phyloP scores from a whole-genome alignment of 2,797 vertebrate genomes.

The Lagodon rhomboides region DNA sequence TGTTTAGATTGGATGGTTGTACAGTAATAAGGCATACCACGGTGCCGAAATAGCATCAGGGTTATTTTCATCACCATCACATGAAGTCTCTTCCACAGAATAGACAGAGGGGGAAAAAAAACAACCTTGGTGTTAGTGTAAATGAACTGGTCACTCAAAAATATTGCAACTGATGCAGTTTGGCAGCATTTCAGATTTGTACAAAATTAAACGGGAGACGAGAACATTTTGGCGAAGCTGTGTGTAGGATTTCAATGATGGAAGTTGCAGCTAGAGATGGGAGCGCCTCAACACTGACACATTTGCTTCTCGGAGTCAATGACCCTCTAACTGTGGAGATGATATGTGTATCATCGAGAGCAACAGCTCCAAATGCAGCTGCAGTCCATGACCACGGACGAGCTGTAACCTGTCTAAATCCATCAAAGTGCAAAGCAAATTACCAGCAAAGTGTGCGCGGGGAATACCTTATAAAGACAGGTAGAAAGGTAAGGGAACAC shows the following conservation, averaged over 20 bases:
- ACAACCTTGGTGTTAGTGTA: background rate
- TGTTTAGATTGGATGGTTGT: conserved; percentile 30
- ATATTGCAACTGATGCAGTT: conserved; percentile 15
- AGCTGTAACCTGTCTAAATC: background rate
- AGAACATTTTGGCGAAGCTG: conserved; percentile 24
- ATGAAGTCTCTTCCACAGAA: conserved; percentile 12
- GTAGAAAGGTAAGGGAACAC: background rate
- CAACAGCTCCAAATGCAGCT: background rate
- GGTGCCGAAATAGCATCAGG: conserved; percentile 11
- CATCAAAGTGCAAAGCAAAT: background rate
- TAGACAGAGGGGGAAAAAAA: background rate
- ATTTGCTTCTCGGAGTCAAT: conserved; percentile 9
- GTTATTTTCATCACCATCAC: conserved; percentile 34
- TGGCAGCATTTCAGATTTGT: conserved; percentile 22
- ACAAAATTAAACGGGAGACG: conserved; percentile 4
- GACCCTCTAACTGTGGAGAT: conserved; percentile 19
- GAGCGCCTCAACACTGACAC: conserved; percentile 24
- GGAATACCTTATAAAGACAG: background rate
- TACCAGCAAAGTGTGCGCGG: background rate
- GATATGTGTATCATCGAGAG: conserved; percentile 2
- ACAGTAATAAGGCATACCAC: conserved; percentile 18
- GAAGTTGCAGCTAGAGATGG: conserved; percentile 13
- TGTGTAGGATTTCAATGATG: conserved; percentile 2
- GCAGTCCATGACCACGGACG: background rate
- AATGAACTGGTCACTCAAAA: conserved; percentile 20